These are phyloP conservation scores for Physocephala rufipes DNA, from an alignment of 2,888 invertebrate genomes.

Conservation along the genomic window DNA sequence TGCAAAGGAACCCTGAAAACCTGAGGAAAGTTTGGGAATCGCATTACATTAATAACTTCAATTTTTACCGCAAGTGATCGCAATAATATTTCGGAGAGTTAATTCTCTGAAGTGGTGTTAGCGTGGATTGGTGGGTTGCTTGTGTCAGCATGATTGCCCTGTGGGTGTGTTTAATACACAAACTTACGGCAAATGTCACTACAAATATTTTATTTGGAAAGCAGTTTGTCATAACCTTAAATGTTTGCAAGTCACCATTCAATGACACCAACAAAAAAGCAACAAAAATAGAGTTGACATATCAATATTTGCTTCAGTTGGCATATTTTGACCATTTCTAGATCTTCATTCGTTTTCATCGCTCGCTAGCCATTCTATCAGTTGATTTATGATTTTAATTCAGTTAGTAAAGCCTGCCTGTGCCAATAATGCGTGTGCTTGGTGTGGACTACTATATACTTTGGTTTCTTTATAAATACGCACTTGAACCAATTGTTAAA, in stretches of 20 bases:
- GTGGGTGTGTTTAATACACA: too few relatives aligned
- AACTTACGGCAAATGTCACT: too few relatives aligned
- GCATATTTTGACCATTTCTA: conserved; percentile 22
- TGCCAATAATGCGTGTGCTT: conserved; percentile 39
- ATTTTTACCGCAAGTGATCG: too few relatives aligned
- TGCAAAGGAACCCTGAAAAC: too few relatives aligned
- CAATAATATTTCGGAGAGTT: too few relatives aligned
- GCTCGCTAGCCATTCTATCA: conserved; percentile 8
- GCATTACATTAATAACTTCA: too few relatives aligned
- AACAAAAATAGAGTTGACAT: conserved; percentile 21
- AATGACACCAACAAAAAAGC: conserved; percentile 9
- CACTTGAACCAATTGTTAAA: conserved; percentile 39
- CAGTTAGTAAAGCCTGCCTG: conserved; percentile 18
- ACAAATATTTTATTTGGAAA: too few relatives aligned
- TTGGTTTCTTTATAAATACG: conserved; percentile 43
- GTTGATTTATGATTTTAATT: conserved; percentile 21
- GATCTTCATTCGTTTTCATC: conserved; percentile 17
- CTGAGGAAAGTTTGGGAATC: too few relatives aligned
- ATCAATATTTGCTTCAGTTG: conserved; percentile 17
- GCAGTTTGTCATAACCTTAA: too few relatives aligned
- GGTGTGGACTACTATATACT: conserved; percentile 42
- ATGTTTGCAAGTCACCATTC: not conserved
- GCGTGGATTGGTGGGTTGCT: too few relatives aligned
- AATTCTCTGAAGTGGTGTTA: too few relatives aligned
- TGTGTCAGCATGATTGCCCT: too few relatives aligned